These are phyloP conservation scores for Alosa sapidissima DNA, from an alignment of 2,797 vertebrate genomes.

Conservation along the genomic window DNA sequence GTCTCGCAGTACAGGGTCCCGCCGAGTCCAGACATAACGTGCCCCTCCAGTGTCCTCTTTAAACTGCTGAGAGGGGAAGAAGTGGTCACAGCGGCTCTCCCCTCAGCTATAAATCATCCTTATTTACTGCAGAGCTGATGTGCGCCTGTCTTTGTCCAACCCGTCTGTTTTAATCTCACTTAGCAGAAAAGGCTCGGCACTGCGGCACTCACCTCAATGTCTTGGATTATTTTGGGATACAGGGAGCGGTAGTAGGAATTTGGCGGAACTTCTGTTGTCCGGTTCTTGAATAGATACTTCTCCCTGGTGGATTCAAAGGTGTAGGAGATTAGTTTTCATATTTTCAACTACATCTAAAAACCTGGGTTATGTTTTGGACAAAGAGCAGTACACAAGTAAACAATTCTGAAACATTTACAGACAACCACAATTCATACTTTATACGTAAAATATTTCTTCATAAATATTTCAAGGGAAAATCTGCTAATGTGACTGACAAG, in stretches of 20 bases:
- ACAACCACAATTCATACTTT: background rate
- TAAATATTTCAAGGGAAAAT: background rate
- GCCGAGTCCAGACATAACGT: background rate
- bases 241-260: conserved; percentile 98
- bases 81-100: background rate
- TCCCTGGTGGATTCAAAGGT: conserved; percentile 78
- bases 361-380: no score
- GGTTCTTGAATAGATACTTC: conserved; percentile 99
- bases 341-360: background rate
- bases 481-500: background rate
- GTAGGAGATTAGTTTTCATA: background rate
- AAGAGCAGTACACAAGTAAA: background rate
- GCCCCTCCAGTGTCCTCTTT: background rate
- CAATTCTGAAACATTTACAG: background rate
- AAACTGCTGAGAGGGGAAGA: background rate
- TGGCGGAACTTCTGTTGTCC: conserved; percentile 95
- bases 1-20: background rate
- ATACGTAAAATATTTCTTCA: no score
- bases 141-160: background rate
- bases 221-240: conserved; percentile 99
- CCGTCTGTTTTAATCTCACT: background rate
- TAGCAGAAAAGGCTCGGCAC: background rate
- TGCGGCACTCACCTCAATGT: conserved; percentile 75
- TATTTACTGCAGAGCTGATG: conserved; percentile 8
- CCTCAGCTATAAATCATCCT: background rate